Conservation (phyloP, 2,797 vertebrate genomes). For the Steatocranus sp. region DNA sequence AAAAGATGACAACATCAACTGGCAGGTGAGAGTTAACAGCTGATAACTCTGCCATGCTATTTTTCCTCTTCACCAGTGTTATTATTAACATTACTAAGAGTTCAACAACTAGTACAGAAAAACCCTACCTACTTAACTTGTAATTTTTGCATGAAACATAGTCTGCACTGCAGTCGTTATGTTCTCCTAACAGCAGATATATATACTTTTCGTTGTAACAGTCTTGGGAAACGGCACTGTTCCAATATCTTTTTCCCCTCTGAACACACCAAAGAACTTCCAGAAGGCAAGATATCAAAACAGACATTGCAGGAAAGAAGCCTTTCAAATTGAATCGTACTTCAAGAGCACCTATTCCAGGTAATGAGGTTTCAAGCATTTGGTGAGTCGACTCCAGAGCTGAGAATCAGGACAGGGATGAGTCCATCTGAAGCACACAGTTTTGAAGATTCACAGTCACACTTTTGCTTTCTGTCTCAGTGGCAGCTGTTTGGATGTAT, state of each 20-base stretch:
- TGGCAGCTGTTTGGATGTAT: neutral
- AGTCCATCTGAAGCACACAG: neutral
- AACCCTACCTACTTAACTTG: neutral
- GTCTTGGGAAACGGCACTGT: neutral
- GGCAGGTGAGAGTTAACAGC: neutral
- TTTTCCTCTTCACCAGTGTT: neutral
- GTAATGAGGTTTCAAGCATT: conserved; percentile 15
- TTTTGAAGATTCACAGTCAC: neutral
- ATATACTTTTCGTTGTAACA: neutral
- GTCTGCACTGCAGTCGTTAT: neutral
- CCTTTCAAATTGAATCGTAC: neutral
- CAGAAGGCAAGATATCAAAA: neutral
- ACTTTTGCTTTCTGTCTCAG: neutral
- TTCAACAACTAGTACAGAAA: neutral
- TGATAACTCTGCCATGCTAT: neutral
- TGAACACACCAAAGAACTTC: neutral
- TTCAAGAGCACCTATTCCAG: neutral
- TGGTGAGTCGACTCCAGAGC: neutral
- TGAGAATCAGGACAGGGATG: neutral
- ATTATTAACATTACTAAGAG: neutral
- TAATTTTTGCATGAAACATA: neutral
- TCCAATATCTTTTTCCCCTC: neutral
- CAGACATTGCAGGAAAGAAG: neutral
- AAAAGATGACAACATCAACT: neutral
- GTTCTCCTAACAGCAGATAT: neutral